phyloP scores from a whole-genome alignment of 2,797 vertebrate genomes.

The Psittacula derbiana region DNA sequence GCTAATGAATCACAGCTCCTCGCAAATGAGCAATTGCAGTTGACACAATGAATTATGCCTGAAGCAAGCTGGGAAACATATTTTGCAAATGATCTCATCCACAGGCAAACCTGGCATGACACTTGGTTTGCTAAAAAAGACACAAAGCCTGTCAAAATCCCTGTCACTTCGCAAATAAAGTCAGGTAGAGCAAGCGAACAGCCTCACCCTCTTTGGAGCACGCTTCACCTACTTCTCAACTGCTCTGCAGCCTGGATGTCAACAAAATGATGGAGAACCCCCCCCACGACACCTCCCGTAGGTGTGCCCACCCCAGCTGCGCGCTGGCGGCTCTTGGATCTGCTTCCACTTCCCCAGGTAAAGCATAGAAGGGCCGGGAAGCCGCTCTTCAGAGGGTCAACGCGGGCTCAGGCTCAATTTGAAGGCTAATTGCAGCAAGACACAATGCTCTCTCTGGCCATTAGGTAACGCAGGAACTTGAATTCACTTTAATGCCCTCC shows the following conservation, averaged over 20 bases:
- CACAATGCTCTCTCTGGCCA: not conserved
- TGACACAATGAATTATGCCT: conserved; percentile 58
- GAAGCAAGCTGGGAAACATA: conserved; percentile 63
- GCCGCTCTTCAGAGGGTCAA: not conserved
- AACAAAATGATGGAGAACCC: not conserved
- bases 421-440: not conserved
- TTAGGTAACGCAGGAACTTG: not conserved
- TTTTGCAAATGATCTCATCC: conserved; percentile 73
- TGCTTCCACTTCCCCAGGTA: not conserved
- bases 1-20: conserved; percentile 51
- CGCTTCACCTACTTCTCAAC: conserved; percentile 17
- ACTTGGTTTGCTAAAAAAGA: conserved; percentile 65
- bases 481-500: not conserved
- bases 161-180: conserved; percentile 54
- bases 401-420: not conserved
- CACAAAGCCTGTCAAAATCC: conserved; percentile 53
- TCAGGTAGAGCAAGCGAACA: conserved; percentile 50
- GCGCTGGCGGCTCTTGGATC: not conserved
- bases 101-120: conserved; percentile 65
- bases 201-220: conserved; percentile 41
- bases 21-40: conserved; percentile 59
- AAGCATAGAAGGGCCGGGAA: not conserved
- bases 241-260: not conserved
- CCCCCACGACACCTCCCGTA: not conserved
- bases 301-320: not conserved